A percentile compares a stretch with the other conserved stretches of the same genome.
Conservation (phyloP, 2,888 invertebrate genomes). For the Aricia artaxerxes region DNA sequence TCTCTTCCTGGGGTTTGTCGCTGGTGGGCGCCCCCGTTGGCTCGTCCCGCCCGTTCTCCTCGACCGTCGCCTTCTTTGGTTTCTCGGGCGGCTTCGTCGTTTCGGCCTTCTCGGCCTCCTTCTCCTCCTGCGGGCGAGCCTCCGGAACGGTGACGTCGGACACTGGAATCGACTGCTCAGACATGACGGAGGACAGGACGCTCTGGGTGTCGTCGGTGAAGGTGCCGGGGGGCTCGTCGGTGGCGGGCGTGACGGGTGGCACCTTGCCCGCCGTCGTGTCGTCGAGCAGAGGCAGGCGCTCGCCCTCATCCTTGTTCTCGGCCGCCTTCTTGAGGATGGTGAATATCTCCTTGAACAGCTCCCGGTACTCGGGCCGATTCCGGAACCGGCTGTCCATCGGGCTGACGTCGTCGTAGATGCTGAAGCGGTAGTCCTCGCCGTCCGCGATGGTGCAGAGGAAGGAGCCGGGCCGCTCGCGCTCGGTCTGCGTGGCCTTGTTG, state of each 20-base stretch:
- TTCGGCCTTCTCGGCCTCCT: slow-evolving; percentile 53
- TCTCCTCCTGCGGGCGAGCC: slow-evolving; percentile 77
- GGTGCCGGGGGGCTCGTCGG: slow-evolving; percentile 83
- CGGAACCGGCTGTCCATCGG: slow-evolving; percentile 91
- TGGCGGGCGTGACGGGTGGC: slow-evolving; percentile 85
- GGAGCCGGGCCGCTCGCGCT: slow-evolving; percentile 87
- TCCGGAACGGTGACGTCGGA: slow-evolving; percentile 83
- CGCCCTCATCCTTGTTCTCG: slow-evolving; percentile 90
- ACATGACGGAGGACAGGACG: slow-evolving; percentile 87
- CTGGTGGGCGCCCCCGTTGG: slow-evolving; percentile 58
- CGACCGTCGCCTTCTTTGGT: slow-evolving; percentile 47
- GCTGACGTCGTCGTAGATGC: slow-evolving; percentile 89
- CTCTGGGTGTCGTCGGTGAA: slow-evolving; percentile 87
- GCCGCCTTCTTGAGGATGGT: slow-evolving; percentile 91
- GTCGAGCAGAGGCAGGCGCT: slow-evolving; percentile 86
- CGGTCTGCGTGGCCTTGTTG: slow-evolving; percentile 91
- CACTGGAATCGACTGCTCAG: slow-evolving; percentile 85
- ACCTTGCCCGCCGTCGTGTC: slow-evolving; percentile 81
- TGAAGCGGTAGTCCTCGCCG: slow-evolving; percentile 91
- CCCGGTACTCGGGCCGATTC: slow-evolving; percentile 89
- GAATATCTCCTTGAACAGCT: slow-evolving; percentile 91
- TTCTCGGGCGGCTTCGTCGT: slow-evolving; percentile 54
- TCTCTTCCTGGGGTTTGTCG: slow-evolving; percentile 56
- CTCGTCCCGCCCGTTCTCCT: slow-evolving; percentile 61
- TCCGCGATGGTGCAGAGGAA: slow-evolving; percentile 92